Percentiles rank a stretch among this genome's conserved stretches.
phyloP scores from a whole-genome alignment of 2,113 vertebrate species.

The Sorex araneus region DNA sequence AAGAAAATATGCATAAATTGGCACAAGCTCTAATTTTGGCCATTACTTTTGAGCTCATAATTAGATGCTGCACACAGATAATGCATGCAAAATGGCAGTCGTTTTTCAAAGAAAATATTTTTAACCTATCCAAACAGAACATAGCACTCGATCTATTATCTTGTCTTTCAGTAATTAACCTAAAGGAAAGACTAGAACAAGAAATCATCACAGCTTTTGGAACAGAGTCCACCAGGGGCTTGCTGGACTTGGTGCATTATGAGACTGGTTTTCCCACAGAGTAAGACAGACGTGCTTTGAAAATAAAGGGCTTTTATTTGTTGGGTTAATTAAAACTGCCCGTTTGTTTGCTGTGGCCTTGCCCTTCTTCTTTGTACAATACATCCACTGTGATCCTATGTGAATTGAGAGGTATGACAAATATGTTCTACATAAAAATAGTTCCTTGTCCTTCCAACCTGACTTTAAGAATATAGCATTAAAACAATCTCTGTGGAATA shows the following conservation, averaged over 20 bases:
- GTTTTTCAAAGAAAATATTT: constrained; percentile 67
- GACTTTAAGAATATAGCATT: not conserved
- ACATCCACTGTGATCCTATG: constrained; percentile 34
- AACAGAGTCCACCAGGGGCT: constrained; percentile 49
- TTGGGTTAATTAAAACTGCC: constrained; percentile 58
- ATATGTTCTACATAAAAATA: constrained; percentile 29
- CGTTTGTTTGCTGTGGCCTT: constrained; percentile 40
- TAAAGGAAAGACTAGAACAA: constrained; percentile 62
- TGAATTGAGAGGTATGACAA: constrained; percentile 46
- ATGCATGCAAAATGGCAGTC: constrained; percentile 1
- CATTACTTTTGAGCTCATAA: constrained; percentile 49
- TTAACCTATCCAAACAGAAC: constrained; percentile 48
- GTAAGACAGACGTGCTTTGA: constrained; percentile 35
- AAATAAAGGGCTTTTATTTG: constrained; percentile 55
- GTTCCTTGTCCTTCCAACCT: not conserved
- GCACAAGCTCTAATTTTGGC: not conserved
- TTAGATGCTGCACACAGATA: constrained; percentile 40
- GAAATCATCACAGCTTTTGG: constrained; percentile 52
- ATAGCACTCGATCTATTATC: constrained; percentile 19
- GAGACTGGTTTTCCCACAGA: constrained; percentile 42
- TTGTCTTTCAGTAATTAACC: constrained; percentile 56
- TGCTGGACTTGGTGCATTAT: constrained; percentile 17
- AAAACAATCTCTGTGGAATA: constrained; percentile 19
- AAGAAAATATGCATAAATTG: constrained; percentile 45
- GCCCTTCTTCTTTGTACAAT: constrained; percentile 35